Percentiles rank a stretch among this genome's conserved stretches.
Conservation (phyloP, 1,140 invertebrate species). For the Penaeus chinensis region DNA sequence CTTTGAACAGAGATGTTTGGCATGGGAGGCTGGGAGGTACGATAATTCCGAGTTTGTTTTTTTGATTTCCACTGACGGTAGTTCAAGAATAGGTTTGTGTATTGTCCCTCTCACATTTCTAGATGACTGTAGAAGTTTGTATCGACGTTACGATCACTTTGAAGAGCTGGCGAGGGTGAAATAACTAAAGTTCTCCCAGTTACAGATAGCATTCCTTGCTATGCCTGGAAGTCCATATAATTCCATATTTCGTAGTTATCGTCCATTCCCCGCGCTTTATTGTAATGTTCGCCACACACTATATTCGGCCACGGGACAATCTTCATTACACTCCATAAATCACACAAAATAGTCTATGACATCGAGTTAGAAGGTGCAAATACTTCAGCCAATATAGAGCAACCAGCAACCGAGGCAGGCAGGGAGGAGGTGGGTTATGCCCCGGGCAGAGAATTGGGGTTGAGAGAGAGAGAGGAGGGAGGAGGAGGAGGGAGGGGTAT, state of each 20-base stretch:
- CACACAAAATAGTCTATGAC: too few relatives aligned
- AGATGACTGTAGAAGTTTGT: background rate
- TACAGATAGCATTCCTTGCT: too few relatives aligned
- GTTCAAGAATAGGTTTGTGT: background rate
- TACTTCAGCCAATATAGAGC: background rate
- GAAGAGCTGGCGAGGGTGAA: too few relatives aligned
- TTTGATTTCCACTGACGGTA: background rate
- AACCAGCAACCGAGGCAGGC: background rate
- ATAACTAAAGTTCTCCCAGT: too few relatives aligned
- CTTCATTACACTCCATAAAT: too few relatives aligned
- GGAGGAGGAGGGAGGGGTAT: background rate
- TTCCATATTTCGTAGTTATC: too few relatives aligned
- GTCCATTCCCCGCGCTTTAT: too few relatives aligned
- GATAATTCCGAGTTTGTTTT: conserved; percentile 32
- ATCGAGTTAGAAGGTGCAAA: background rate
- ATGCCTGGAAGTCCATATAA: too few relatives aligned
- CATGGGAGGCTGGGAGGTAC: conserved; percentile 27
- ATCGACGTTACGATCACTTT: too few relatives aligned
- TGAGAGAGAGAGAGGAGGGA: conserved; percentile 23
- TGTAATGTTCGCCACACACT: too few relatives aligned
- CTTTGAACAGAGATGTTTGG: conserved; percentile 57
- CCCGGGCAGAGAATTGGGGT: background rate
- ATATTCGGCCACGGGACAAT: too few relatives aligned
- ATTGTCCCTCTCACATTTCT: background rate
- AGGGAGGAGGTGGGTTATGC: background rate